Evolutionary conservation across 2,797 vertebrate genomes (phyloP), one percentile per base, ranked within the genome.

Genomic region (Myotis pilosus): DNA sequence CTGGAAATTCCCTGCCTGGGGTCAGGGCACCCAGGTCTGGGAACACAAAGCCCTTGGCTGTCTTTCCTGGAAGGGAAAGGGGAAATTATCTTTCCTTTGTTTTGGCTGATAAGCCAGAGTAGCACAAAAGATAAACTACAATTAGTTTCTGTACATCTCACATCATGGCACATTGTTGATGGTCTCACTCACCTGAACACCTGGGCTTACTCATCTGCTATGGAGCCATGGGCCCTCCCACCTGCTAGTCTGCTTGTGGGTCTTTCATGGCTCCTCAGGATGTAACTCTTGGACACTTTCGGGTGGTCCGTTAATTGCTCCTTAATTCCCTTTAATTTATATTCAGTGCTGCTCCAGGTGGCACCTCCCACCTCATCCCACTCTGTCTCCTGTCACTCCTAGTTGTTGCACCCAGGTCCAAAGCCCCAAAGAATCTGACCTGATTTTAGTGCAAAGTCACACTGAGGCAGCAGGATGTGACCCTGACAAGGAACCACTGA

Each of bases 1-100:
- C 51, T 95, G 91, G 93, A 94, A 96, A 94, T 93, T 89, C 89
- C 94, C 89, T 60, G 85, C 87, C 87, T 80, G 33, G 55, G 82
- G 86, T 89, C 95, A 93, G 68, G 82, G 17, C 64, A 86, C 64
- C 62, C 68, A 87, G 81, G 66, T 71, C 72, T 97, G 88, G 38
- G 64, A 96, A 90, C 51, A 81, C 72, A 95, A 85, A 94, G 30
- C 17, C 15, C 51, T 92, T 90, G 92, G 64, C 53, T 90, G 28
- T 36, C 83, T 93, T 96, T 89, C 78, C 81, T 93, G 90, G 78
- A 95, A 92, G 62, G 57, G 22, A 83, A 90, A 89, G 49, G 60
- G 69, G 51, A 17, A 74, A 55, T 92, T 62, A 83, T 86, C 90
- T 92, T 87, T 64, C 74, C 51, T 90, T 87, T 89, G 69, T 94